A percentile compares a stretch with the other conserved stretches of the same genome.
Conservation (phyloP, 1,140 invertebrate species). For the Orius insidiosus region DNA sequence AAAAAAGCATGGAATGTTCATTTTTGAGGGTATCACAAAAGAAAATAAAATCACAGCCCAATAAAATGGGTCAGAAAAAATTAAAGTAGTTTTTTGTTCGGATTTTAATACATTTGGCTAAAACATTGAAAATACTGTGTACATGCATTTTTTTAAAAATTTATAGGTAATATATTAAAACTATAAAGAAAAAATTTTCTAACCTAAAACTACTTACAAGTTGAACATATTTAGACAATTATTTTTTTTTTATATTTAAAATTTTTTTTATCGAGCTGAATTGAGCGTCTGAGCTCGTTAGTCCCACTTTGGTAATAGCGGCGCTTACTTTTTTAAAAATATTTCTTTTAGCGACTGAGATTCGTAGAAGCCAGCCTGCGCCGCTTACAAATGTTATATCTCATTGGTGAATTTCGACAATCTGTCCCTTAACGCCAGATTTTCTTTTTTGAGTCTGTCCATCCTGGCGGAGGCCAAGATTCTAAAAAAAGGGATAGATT, state of each 20-base stretch:
- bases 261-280: not conserved
- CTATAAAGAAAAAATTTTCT: not conserved
- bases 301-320: conserved; percentile 7
- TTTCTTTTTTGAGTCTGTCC: conserved; percentile 79
- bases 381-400: conserved; percentile 16
- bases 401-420: conserved; percentile 54
- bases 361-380: conserved; percentile 4
- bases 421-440: conserved; percentile 67
- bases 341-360: too few species aligned
- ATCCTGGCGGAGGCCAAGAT: conserved; percentile 68
- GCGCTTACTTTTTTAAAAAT: not conserved
- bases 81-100: too few species aligned
- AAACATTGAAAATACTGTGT: too few species aligned
- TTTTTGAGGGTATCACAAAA: conserved; percentile 1
- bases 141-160: too few species aligned
- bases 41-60: not conserved
- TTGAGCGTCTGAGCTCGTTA: not conserved
- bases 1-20: too few species aligned
- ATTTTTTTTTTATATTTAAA: conserved; percentile 1
- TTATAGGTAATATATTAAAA: too few species aligned
- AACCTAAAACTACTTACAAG: not conserved
- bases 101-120: too few species aligned
- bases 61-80: too few species aligned
- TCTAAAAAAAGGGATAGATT: too few species aligned
- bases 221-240: not conserved